phyloP scores from a whole-genome alignment of 2,888 invertebrate genomes.

The Apodemia zela region DNA sequence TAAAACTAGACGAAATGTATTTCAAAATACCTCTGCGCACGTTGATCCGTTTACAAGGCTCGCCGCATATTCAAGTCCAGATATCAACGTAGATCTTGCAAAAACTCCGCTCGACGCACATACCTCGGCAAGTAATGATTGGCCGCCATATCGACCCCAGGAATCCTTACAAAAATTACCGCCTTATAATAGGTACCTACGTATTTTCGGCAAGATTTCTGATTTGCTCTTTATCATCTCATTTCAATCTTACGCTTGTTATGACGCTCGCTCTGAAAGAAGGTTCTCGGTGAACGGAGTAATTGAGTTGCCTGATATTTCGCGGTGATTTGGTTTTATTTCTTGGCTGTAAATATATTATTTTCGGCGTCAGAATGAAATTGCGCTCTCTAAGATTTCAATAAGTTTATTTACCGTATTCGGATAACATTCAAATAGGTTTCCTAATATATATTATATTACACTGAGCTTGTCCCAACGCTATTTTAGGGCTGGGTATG shows the following conservation, averaged over 20 bases:
- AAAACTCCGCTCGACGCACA: slow-evolving; percentile 55
- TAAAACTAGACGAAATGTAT: slow-evolving; percentile 42
- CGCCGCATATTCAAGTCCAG: slow-evolving; percentile 56
- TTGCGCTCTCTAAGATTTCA: background rate
- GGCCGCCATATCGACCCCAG: slow-evolving; percentile 67
- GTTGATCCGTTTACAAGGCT: slow-evolving; percentile 56
- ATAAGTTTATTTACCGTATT: no score
- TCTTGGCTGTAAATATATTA: slow-evolving; percentile 1
- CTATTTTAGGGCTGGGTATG: no score
- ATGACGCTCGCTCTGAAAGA: slow-evolving; percentile 38
- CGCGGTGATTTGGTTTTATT: slow-evolving; percentile 44
- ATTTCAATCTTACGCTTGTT: slow-evolving; percentile 75
- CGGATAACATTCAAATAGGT: background rate
- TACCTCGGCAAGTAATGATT: slow-evolving; percentile 62
- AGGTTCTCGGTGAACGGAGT: slow-evolving; percentile 38
- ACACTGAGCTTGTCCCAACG: no score
- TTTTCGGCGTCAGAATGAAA: background rate
- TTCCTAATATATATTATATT: no score
- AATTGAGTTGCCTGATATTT: slow-evolving; percentile 59
- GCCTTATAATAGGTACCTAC: slow-evolving; percentile 64
- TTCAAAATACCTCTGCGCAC: slow-evolving; percentile 47
- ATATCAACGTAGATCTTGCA: slow-evolving; percentile 67
- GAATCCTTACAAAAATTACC: slow-evolving; percentile 75
- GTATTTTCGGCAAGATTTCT: slow-evolving; percentile 76
- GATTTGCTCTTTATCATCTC: slow-evolving; percentile 70